Percentiles rank a stretch among this genome's conserved stretches.
Conservation (phyloP, 2,113 vertebrate genomes). For the Tetrax tetrax region DNA sequence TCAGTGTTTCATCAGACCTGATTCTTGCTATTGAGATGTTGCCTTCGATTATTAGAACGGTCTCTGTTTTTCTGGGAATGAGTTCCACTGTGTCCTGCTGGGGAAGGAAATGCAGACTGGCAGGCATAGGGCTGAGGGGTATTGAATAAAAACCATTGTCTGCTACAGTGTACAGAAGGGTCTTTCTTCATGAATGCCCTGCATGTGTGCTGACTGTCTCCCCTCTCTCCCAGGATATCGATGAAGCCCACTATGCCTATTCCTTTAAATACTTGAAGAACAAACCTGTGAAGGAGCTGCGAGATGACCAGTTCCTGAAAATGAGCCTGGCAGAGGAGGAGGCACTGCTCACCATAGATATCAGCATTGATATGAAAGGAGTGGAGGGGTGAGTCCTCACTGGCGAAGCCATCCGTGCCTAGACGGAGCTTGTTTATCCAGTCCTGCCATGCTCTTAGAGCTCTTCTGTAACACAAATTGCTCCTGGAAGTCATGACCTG, state of each 20-base stretch:
- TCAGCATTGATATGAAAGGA: slow-evolving; percentile 95
- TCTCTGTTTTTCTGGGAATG: not conserved
- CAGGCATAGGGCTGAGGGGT: not conserved
- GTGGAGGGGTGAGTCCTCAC: slow-evolving; percentile 87
- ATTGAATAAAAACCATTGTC: slow-evolving; percentile 12
- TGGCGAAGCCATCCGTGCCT: not conserved
- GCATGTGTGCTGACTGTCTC: not conserved
- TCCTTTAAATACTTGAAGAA: slow-evolving; percentile 99
- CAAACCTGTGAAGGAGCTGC: slow-evolving; percentile 95
- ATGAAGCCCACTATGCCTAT: slow-evolving; percentile 95
- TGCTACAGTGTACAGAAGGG: not conserved
- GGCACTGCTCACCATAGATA: slow-evolving; percentile 87
- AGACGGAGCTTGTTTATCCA: not conserved
- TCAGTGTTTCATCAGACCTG: not conserved
- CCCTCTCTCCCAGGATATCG: slow-evolving; percentile 82
- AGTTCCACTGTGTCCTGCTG: slow-evolving; percentile 25
- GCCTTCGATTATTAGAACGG: not conserved
- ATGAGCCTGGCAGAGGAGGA: slow-evolving; percentile 94
- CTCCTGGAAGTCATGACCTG: not conserved
- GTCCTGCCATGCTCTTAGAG: not conserved
- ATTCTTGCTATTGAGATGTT: not conserved
- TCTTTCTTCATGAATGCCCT: not conserved
- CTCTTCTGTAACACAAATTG: not conserved
- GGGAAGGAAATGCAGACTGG: slow-evolving; percentile 24
- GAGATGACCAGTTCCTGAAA: slow-evolving; percentile 96